Evolutionary conservation across 2,888 invertebrate species (phyloP), one percentile per base, ranked within the genome.

Genomic region (Coronaproctus castanopsis): DNA sequence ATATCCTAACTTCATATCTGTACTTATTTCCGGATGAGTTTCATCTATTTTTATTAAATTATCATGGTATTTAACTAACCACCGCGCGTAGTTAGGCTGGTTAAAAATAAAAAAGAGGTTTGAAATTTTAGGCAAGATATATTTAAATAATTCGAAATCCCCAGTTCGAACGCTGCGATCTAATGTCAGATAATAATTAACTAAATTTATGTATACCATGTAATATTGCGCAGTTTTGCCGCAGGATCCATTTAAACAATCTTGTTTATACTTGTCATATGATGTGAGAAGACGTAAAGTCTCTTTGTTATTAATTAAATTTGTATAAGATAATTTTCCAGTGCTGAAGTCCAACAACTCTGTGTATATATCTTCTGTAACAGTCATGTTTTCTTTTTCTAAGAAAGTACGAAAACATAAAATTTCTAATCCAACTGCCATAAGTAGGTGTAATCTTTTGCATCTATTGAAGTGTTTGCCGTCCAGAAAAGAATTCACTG

Each of bases 141-240:
- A 60, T 49, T 67, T 36, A 14, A 36, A 36, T 8, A 36, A 8
- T 36, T 36, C 14, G 59, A 57, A 66, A 63, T 70, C 64, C 18
- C 65, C 64, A 19, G 63, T 67, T 24, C 69, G 57, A 56, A 70
- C 66, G 53, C 69, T 69, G 55, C 65, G 62, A 21, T 36, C 18
- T 21, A 18, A 24, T 20, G 51, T 1, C 23, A 57, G 21, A 10
- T 23, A 57, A 14, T 23, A 52, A 8, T 62, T 5, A 69, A 55
- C 3, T 68, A 62, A 50, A 36, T 67, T 50, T 3, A 68, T 63
- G 60, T 68, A 68, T 24, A 21, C 20, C 18, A 63, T 65, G 58
- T 66, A 64, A 62, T 65, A 67, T 59, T 70, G 68, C 20, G 68
- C 62, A 2, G 70, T 70, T 64, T 67, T 67, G 2, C 69, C 69